Evolutionary conservation across 53 echinoderm and acorn worm genomes (phyloP), one percentile per base, ranked within the genome.

Genomic region (Paelopatides confundens): DNA sequence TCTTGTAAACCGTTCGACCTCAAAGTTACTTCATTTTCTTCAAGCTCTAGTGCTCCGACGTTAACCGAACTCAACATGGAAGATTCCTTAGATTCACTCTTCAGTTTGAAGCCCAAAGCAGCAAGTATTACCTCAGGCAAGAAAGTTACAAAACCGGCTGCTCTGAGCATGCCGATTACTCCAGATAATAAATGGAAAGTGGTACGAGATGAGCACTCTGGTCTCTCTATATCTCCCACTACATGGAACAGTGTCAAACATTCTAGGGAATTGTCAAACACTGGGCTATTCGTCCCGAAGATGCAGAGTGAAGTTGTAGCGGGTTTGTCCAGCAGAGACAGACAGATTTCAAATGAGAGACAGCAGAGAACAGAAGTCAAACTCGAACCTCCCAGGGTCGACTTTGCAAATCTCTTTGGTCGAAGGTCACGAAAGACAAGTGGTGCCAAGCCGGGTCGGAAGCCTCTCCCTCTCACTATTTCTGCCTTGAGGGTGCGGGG

Each of bases 31-130:
- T 7, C 79, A 4, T 17, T 33, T 15, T 67, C 31, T 35, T 52
- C 79, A 54, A 69, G 76, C 32, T 66, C n/a, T 21, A 18, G 15
- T 24, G 76, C 71, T 11, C 99, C 99, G 11, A 99, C 99, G 21
- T 78, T 99, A 11, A 94, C 95, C 1, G 99, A 99, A 88, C 89
- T 99, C 7, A 99, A 99, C 86, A 91, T 94, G 85, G 99, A 99
- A 43, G 99, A 99, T 68, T 94, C 95, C 1, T 89, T 89, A 21
- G 94, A 95, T 32, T 81, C 86, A 10, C 68, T 82, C 1, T 49
- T 54, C 35, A 40, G 87, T 32, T 15, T 85, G 47, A 92, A 79
- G 63, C 68, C 77, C 23, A 92, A 79, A 31, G 68, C 17, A 12
- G n/a, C 14, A 8, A 29, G 23, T 71, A 46, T 62, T 65, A 68